Percentiles rank a stretch among this genome's conserved stretches.
Conservation (phyloP, 2,113 vertebrate genomes). For the Nerophis ophidion region DNA sequence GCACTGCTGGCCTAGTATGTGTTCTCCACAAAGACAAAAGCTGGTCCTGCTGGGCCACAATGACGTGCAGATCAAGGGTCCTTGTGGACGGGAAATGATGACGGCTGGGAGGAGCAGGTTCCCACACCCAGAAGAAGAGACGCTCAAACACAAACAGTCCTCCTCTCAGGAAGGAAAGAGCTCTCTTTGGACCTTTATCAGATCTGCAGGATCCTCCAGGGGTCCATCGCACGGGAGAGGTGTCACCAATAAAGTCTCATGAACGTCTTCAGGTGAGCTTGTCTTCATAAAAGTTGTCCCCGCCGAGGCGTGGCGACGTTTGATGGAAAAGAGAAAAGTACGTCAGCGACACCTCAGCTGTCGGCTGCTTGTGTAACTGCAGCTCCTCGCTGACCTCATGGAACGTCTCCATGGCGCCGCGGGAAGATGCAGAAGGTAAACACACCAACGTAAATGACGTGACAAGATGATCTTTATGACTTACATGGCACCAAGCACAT, state of each 20-base stretch:
- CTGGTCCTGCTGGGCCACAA: background rate
- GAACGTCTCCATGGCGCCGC: constrained; percentile 23
- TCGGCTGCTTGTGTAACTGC: constrained; percentile 40
- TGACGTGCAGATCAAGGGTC: constrained; percentile 5
- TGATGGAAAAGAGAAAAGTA: background rate
- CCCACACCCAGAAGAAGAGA: constrained; percentile 67
- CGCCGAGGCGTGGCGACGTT: no score
- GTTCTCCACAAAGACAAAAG: background rate
- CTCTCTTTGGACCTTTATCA: constrained; percentile 51
- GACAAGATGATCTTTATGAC: no score
- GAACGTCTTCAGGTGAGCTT: no score
- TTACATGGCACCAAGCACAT: no score
- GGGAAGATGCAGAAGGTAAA: background rate
- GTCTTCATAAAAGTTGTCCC: no score
- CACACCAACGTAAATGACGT: no score
- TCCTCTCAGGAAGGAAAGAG: constrained; percentile 64
- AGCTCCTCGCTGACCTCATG: constrained; percentile 47
- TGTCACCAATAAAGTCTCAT: background rate
- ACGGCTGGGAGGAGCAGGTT: constrained; percentile 60
- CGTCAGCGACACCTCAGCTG: constrained; percentile 34
- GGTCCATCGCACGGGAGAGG: constrained; percentile 23
- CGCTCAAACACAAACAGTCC: constrained; percentile 60
- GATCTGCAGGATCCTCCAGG: constrained; percentile 36
- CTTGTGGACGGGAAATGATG: constrained; percentile 52
- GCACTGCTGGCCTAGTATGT: background rate